Evolutionary conservation across 2,797 vertebrate genomes (phyloP).

Genomic region (Spheniscus humboldti): DNA sequence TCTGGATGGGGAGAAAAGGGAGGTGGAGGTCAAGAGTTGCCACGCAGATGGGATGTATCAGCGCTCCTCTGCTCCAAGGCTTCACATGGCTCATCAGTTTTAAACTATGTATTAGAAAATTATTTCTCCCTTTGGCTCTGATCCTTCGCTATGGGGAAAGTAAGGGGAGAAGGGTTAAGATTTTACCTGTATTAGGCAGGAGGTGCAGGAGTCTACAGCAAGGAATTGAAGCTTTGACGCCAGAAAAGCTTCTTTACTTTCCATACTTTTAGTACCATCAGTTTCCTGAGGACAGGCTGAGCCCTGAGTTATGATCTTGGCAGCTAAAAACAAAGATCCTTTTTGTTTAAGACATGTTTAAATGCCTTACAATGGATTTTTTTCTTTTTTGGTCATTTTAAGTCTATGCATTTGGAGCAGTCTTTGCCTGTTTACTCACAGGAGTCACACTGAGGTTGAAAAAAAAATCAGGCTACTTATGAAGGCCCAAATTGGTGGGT

Average conservation of each 20-base stretch:
- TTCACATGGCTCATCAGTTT: neutral
- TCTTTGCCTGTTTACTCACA: neutral
- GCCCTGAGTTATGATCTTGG: neutral
- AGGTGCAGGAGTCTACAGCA: neutral
- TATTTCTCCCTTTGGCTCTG: neutral
- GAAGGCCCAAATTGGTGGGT: neutral
- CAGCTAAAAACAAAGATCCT: neutral
- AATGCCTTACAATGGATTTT: neutral
- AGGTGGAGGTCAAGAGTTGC: neutral
- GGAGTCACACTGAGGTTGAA: neutral
- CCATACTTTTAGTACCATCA: neutral
- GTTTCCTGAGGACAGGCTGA: neutral
- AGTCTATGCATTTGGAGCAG: neutral
- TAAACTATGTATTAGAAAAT: neutral
- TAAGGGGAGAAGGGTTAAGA: neutral
- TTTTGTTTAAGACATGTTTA: neutral
- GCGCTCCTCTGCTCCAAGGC: neutral
- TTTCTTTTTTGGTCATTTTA: neutral
- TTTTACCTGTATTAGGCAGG: neutral
- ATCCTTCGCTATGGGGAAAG: neutral
- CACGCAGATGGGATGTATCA: neutral
- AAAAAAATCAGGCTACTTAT: neutral
- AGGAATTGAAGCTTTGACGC: neutral
- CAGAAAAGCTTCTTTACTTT: neutral
- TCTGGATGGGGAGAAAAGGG: neutral